Evolutionary conservation across 1,140 invertebrate species (phyloP).

Genomic region (Zaprionus capensis): DNA sequence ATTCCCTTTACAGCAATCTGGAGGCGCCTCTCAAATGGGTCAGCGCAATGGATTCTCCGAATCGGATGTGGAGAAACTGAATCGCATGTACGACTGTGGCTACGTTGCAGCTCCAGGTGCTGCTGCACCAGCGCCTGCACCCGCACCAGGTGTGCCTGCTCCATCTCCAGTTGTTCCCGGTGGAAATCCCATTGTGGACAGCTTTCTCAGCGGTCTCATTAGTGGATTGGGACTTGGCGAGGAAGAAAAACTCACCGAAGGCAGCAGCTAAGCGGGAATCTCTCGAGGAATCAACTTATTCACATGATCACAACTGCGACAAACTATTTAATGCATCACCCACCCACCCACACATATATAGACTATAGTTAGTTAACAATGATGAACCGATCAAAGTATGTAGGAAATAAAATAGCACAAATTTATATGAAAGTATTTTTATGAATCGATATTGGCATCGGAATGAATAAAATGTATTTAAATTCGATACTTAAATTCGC

Average conservation of each 20-base stretch:
- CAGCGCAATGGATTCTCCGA: conserved; percentile 90
- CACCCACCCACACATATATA: conserved; percentile 15
- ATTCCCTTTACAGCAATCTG: conserved; percentile 39
- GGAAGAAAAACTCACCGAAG: conserved; percentile 7
- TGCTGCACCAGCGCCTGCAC: conserved; percentile 14
- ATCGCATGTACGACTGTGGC: conserved; percentile 90
- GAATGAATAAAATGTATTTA: no score
- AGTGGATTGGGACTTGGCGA: conserved; percentile 65
- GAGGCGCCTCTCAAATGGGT: conserved; percentile 85
- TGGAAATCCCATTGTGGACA: conserved; percentile 71
- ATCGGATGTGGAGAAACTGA: conserved; percentile 90
- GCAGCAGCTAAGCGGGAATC: conserved; percentile 28
- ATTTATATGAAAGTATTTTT: not conserved
- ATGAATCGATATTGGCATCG: not conserved
- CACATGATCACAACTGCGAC: conserved; percentile 32
- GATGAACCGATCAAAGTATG: conserved; percentile 39
- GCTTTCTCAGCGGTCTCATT: conserved; percentile 74
- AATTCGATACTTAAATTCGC: no score
- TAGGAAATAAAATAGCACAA: conserved; percentile 43
- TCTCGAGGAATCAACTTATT: conserved; percentile 43
- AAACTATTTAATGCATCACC: conserved; percentile 66
- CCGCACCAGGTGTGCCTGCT: conserved; percentile 18
- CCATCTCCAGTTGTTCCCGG: conserved; percentile 45
- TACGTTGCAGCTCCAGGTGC: conserved; percentile 28
- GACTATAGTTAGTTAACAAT: conserved; percentile 34